These are phyloP conservation scores for Drosophila formosana DNA, from an alignment of 2,888 invertebrate genomes.

Conservation along the genomic window DNA sequence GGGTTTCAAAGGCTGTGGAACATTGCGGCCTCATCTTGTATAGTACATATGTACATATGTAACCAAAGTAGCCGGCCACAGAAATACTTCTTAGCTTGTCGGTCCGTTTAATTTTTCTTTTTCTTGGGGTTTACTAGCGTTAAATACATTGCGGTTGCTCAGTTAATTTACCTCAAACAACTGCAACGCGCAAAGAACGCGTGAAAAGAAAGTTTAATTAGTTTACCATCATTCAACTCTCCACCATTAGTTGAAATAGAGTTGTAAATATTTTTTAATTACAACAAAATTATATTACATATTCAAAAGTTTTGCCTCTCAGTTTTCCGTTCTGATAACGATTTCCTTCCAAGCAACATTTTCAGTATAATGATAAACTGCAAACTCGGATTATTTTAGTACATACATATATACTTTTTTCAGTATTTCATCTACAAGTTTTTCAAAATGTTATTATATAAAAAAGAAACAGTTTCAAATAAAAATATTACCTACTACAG, in stretches of 20 bases:
- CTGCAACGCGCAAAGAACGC: conserved; percentile 19
- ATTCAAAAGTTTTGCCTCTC: background rate
- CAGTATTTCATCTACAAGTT: no score
- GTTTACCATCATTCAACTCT: conserved; percentile 70
- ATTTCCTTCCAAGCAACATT: no score
- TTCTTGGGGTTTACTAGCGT: conserved; percentile 50
- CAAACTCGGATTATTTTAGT: no score
- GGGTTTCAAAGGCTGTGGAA: background rate
- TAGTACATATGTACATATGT: conserved; percentile 22
- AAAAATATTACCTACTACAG: no score
- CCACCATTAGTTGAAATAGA: conserved; percentile 59
- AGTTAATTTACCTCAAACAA: conserved; percentile 76
- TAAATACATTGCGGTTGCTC: conserved; percentile 78
- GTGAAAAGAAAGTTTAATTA: conserved; percentile 64
- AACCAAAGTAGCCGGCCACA: conserved; percentile 25
- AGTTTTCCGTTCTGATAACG: background rate
- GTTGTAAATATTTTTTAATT: conserved; percentile 50
- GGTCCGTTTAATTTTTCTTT: conserved; percentile 31
- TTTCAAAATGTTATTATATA: no score
- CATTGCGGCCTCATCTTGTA: conserved; percentile 15
- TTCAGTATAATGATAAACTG: no score
- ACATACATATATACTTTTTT: no score
- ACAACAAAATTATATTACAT: conserved; percentile 26
- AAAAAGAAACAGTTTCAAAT: no score
- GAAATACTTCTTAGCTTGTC: conserved; percentile 40